Evolutionary conservation across 2,113 vertebrate species (phyloP).

Genomic region (Notiomystis cincta): DNA sequence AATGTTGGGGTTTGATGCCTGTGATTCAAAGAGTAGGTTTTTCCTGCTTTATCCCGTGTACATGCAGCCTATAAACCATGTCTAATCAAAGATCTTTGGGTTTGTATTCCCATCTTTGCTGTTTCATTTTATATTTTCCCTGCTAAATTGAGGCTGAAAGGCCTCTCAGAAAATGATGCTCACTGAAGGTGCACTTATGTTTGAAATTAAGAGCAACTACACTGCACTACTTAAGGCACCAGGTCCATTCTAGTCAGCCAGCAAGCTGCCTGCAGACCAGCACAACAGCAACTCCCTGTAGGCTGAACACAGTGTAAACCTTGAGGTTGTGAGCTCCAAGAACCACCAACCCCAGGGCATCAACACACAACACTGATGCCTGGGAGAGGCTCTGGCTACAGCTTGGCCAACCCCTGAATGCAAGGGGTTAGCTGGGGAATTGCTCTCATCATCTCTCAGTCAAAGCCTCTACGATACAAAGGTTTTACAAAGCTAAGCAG

Average conservation of each 20-base stretch:
- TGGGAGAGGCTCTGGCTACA: background rate
- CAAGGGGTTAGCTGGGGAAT: background rate
- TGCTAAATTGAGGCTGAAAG: background rate
- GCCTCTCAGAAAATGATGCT: background rate
- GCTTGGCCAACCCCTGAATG: background rate
- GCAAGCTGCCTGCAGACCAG: background rate
- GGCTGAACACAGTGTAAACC: background rate
- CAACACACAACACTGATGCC: rapidly evolving
- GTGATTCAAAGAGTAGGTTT: background rate
- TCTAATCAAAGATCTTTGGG: background rate
- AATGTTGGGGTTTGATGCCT: background rate
- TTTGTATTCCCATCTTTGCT: background rate
- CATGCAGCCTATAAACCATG: background rate
- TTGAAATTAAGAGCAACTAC: background rate
- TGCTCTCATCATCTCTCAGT: background rate
- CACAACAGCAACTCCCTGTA: background rate
- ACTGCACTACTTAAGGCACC: background rate
- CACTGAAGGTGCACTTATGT: background rate
- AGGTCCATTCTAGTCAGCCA: background rate
- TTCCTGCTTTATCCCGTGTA: background rate
- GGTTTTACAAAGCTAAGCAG: background rate
- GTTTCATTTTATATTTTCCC: background rate
- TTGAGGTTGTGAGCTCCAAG: background rate
- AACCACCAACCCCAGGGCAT: background rate
- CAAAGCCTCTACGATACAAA: background rate